Evolutionary conservation across 2,888 invertebrate genomes (phyloP).

Genomic region (Choreutis nemorana): DNA sequence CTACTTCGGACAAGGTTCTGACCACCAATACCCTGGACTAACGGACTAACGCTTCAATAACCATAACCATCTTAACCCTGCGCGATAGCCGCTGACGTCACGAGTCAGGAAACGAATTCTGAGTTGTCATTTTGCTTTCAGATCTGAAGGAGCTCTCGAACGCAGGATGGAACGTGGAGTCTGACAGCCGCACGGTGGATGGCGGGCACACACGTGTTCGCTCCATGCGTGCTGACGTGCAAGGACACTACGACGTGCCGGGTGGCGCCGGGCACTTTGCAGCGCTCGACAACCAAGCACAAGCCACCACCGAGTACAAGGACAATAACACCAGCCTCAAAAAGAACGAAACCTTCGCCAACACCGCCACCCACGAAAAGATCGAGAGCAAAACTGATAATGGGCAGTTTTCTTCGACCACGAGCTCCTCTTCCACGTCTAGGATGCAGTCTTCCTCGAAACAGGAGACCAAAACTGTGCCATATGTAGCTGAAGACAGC

Average conservation of each 20-base stretch:
- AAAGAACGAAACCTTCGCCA: constrained; percentile 39
- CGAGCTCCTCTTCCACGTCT: constrained; percentile 38
- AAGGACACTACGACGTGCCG: constrained; percentile 70
- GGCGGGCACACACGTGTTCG: constrained; percentile 71
- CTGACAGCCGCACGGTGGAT: constrained; percentile 67
- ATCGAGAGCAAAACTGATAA: constrained; percentile 45
- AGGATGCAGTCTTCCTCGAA: constrained; percentile 38
- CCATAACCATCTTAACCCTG: constrained; percentile 20
- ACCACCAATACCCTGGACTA: constrained; percentile 25
- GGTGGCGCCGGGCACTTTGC: constrained; percentile 72
- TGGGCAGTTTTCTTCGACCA: constrained; percentile 39
- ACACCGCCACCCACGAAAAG: constrained; percentile 43
- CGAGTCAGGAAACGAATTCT: neutral
- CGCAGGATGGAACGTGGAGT: constrained; percentile 74
- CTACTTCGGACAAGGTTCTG: constrained; percentile 58
- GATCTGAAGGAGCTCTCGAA: constrained; percentile 56
- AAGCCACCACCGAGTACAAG: constrained; percentile 52
- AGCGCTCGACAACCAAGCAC: constrained; percentile 69
- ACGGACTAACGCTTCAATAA: constrained; percentile 52
- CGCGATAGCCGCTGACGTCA: too few relatives aligned
- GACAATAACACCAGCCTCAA: constrained; percentile 48
- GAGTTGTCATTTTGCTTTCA: too few relatives aligned
- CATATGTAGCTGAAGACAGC: constrained; percentile 31
- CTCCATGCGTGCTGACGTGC: constrained; percentile 69
- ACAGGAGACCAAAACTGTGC: constrained; percentile 41